These are phyloP conservation scores for Amniataba percoides DNA, from an alignment of 2,797 vertebrate genomes.

Conservation along the genomic window DNA sequence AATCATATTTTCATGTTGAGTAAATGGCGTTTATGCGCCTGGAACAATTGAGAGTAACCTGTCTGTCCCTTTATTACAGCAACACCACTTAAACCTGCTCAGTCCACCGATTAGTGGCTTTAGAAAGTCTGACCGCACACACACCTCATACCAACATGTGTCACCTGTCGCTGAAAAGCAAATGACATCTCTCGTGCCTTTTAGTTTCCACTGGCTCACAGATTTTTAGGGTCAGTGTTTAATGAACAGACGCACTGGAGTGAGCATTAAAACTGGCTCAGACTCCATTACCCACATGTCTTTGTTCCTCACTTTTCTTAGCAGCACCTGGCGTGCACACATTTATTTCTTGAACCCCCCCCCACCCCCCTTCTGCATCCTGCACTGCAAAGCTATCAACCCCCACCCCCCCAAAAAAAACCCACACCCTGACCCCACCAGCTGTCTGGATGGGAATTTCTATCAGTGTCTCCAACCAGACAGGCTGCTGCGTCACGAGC, in stretches of 20 bases:
- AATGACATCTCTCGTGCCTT: neutral
- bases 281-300: neutral
- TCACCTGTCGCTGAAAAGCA: neutral
- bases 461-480: conserved; percentile 15
- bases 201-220: neutral
- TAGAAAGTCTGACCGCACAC: neutral
- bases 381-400: conserved; percentile 25
- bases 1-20: too few relatives aligned
- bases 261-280: neutral
- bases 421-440: conserved; percentile 58
- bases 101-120: neutral
- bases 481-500: conserved; percentile 46
- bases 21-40: neutral
- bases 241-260: neutral
- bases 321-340: conserved; percentile 17
- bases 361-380: neutral
- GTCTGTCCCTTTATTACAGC: neutral
- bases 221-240: neutral
- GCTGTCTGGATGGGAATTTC: conserved; percentile 50
- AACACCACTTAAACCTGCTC: neutral
- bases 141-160: neutral
- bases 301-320: conserved; percentile 20
- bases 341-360: neutral
- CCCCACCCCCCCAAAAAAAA: neutral
- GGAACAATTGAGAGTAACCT: neutral